Base-by-base conservation (phyloP, 1,140 invertebrate genomes). In the Holcopasites calliopsidis region DNA sequence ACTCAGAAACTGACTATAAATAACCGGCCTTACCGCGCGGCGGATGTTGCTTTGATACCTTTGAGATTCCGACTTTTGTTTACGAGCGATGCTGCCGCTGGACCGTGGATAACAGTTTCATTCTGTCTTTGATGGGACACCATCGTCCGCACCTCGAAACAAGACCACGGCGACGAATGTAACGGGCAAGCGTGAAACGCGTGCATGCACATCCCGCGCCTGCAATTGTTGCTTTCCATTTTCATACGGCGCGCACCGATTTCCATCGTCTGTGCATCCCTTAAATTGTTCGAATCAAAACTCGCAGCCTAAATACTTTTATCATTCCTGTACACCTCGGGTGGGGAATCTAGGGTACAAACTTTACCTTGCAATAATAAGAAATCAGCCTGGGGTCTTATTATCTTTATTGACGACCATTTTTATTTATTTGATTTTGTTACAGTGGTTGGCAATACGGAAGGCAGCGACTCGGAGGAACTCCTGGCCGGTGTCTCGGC, bases 391-490 rank as follows among this genome's bases (percentile, higher is more conserved):
- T n/a, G 3, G 23, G 47, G 4, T 50, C 8, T 31, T 11, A 21
- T 18, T 31, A 52, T 4, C 23, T 44, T 33, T 21, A 35, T 44
- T 26, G 42, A 21, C 26, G 13, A 7, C n/a, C n/a, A n/a, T n/a
- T n/a, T n/a, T n/a, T n/a, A 11, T 50, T 21, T 38, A 44, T n/a
- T 62, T 61, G 40, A 64, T 55, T 74, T 72, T 65, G 77, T 89
- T 89, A 26, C 82, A 90, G 89, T 90, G 76, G 88, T 90, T 76
- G 87, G 88, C 60, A 88, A 89, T 71, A 87, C 89, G 54, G 90
- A 91, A 82, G 90, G 87, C 80, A 91, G 90, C 84, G 90, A 91
- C 80, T 90, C 90, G 73, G 90, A 91, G 75, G 89, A 90, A 79
- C 85, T 91, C 62, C 86, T 91, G 68, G 85, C 84, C 58, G 85